Base-by-base conservation (phyloP, 2,113 vertebrate genomes). In the Corythornis cristatus region DNA sequence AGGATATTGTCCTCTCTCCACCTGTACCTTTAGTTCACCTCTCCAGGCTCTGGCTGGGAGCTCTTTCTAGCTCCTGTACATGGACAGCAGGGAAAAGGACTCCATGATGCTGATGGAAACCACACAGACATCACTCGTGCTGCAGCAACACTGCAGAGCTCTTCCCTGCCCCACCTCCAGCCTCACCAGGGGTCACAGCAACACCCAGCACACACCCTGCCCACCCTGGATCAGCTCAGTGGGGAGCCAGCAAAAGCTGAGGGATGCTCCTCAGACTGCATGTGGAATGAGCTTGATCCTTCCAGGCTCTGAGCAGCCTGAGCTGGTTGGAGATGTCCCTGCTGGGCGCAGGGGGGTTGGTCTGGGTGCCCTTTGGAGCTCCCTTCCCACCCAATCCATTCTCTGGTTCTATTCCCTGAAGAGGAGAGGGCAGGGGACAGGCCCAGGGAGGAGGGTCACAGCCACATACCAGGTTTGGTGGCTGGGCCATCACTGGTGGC, bases 401-500 rank as follows among this genome's bases (percentile, higher is more conserved):
- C 21, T 23, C 21, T 22, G 20, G 22, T 22, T 48, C 46, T 48
- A 48, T 22, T 48, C 20, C 20, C 9, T 11, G 21, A 48, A 48
- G 46, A 11, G 46, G 5, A 23, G 48, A 6, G 35, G 50, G 18
- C 46, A 29, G 5, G 15, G 1, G 6, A 4, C 18, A 18, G 40
- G 4, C 6, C 2, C 6, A 5, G 13, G 2, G 0, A 8, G 73
- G n/a, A 56, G 11, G 0, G 14, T 13, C 5, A 2, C 40, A 5
- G 7, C 18, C 62, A 85, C 97, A 12, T 98, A 99, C 99, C 98
- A 9, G 98, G 40, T 90, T 98, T 99, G 25, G 97, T 71, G 6
- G 98, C 60, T 3, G 97, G 56, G 64, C 97, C 57, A 50, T 98
- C 98, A 17, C 97, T 72, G 93, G 98, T 87, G 21, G 98, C 97